A percentile compares a stretch with the other conserved stretches of the same genome.
These are phyloP conservation scores for Kryptolebias marmoratus DNA, from an alignment of 2,113 vertebrate species.

Conservation along the genomic window DNA sequence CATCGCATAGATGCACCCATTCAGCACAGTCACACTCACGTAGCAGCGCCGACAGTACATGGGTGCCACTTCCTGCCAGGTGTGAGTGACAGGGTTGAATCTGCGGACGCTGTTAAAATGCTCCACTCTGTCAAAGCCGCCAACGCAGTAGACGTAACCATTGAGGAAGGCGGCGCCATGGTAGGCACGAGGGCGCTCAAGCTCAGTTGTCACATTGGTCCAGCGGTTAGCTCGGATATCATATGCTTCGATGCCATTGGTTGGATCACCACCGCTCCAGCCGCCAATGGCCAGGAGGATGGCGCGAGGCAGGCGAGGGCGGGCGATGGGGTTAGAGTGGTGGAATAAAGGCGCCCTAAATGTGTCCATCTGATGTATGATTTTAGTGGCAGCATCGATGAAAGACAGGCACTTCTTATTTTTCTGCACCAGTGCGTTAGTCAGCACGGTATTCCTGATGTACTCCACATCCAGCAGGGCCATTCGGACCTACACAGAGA, in stretches of 20 bases:
- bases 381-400: rapidly evolving
- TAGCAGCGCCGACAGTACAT: constrained; percentile 53
- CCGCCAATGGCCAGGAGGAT: constrained; percentile 55
- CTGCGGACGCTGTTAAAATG: constrained; percentile 24
- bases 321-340: not conserved
- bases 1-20: constrained; percentile 52
- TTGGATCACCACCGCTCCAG: not conserved
- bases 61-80: constrained; percentile 40
- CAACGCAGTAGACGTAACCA: constrained; percentile 46
- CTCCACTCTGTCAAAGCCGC: constrained; percentile 37
- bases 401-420: not conserved
- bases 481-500: constrained; percentile 37
- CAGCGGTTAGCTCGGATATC: constrained; percentile 20
- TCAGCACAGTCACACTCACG: constrained; percentile 46
- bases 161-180: constrained; percentile 40
- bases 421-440: constrained; percentile 22
- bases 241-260: constrained; percentile 20
- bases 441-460: not conserved
- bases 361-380: not conserved
- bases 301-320: constrained; percentile 49
- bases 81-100: constrained; percentile 17
- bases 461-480: not conserved
- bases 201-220: not conserved
- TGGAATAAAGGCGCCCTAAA: no score
- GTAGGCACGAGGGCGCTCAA: constrained; percentile 14